These are phyloP conservation scores for Coptotermes formosanus DNA, from an alignment of 1,140 invertebrate species.

Conservation along the genomic window DNA sequence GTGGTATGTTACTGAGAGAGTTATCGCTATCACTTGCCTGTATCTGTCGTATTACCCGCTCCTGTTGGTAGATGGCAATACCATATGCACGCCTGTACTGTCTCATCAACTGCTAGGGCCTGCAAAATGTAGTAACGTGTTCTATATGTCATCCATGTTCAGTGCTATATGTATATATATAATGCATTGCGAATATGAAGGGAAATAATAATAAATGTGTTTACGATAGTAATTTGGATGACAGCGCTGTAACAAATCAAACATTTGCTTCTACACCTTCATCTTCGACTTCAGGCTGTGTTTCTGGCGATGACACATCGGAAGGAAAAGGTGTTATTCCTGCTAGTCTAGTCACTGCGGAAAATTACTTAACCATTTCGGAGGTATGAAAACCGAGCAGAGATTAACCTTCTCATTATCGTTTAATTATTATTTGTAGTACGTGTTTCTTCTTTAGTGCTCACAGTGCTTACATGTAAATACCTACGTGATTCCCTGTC, in stretches of 20 bases:
- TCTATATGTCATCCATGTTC: background rate
- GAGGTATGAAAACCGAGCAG: slow-evolving; percentile 21
- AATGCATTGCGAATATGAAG: background rate
- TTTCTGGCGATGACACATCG: slow-evolving; percentile 33
- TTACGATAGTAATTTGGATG: background rate
- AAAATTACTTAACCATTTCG: slow-evolving; percentile 33
- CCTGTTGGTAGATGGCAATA: too few relatives aligned
- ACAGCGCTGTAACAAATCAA: background rate
- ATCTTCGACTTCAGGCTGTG: slow-evolving; percentile 32
- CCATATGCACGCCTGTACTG: too few relatives aligned
- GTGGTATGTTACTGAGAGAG: too few relatives aligned
- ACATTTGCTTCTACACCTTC: slow-evolving; percentile 34
- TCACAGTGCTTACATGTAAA: too few relatives aligned
- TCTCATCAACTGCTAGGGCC: too few relatives aligned
- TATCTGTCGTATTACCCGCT: too few relatives aligned
- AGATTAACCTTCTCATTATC: too few relatives aligned
- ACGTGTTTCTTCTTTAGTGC: too few relatives aligned
- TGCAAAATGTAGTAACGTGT: too few relatives aligned
- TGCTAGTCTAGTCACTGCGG: slow-evolving; percentile 31
- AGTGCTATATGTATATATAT: background rate
- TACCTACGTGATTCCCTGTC: too few relatives aligned
- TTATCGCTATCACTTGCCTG: too few relatives aligned
- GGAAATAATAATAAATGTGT: background rate
- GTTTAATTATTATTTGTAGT: too few relatives aligned
- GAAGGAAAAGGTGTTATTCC: slow-evolving; percentile 32